Evolutionary conservation across 1,140 invertebrate species (phyloP), one percentile per base, ranked within the genome.

Genomic region (Caerostris extrusa): DNA sequence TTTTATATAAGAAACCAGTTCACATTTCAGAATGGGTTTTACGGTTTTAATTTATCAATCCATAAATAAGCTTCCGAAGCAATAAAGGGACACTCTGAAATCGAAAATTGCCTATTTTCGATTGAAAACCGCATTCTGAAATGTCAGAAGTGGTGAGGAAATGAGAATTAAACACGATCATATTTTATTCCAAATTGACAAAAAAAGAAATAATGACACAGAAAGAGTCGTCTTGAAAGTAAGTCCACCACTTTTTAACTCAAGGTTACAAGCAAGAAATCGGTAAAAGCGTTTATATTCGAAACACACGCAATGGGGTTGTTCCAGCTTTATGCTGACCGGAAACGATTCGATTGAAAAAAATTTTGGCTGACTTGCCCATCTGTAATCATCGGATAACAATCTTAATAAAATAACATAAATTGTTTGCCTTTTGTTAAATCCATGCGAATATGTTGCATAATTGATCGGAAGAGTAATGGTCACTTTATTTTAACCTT

Each of bases 341-440:
- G 82, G 82, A 85, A 85, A 85, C 82, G 57, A 85, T 85, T 85
- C 57, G 82, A 7, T 85, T 85, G 57, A 85, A 85, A 34, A 34
- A 57, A 17, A 85, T 58, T 34, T 7, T 85, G 53, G 17, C 50
- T 85, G 14, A 56, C 82, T 85, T 85, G 82, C 55, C 19, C 82
- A 85, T 85, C 82, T 85, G 10, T 85, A 85, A 85, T 85, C 82
- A 58, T 57, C 56, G 7, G 17, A 85, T 85, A 57, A 57, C 14
- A 85, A n/a, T 7, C 17, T 58, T 17, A 71, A 50, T 19, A 50
- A 50, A 10, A 34, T 19, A 50, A 71, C 19, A 34, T 71, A 71
- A 71, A 50, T 34, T 50, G 19, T 71, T 71, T 71, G 69, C 50
- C 34, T 71, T 10, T 10, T 50, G 19, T 71, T 71, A 34, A 2